Evolutionary conservation across 2,797 vertebrate genomes (phyloP).

Genomic region (Nasua narica): DNA sequence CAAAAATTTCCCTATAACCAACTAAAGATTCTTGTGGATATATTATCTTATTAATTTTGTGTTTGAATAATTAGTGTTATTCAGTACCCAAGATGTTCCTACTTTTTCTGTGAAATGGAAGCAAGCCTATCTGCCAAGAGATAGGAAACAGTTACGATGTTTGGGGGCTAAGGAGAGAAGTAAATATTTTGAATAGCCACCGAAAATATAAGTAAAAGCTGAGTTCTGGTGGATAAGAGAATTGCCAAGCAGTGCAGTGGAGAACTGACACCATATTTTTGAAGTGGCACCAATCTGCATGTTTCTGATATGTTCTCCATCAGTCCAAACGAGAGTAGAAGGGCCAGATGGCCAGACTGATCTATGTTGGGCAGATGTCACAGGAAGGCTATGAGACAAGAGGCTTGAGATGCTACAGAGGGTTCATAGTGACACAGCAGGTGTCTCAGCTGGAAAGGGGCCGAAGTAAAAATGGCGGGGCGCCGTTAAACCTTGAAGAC

Average conservation of each 20-base stretch:
- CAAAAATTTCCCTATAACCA: background rate
- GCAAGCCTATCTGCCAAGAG: background rate
- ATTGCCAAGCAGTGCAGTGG: background rate
- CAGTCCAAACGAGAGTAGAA: background rate
- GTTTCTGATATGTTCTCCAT: background rate
- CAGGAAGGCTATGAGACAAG: background rate
- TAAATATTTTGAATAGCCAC: background rate
- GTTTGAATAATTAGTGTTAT: background rate
- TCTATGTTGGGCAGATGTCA: background rate
- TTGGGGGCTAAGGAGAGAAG: background rate
- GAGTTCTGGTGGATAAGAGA: background rate
- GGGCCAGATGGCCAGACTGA: background rate
- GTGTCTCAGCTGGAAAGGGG: background rate
- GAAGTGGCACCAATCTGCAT: background rate
- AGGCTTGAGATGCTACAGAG: background rate
- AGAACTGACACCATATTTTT: background rate
- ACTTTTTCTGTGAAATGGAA: background rate
- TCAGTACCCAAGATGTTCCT: background rate
- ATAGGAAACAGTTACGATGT: background rate
- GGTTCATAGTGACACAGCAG: background rate
- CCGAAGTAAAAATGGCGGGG: background rate
- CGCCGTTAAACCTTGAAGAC: background rate
- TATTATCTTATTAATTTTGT: background rate
- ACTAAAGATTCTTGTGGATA: background rate
- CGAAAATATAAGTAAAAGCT: background rate